These are phyloP conservation scores for Alcedo atthis DNA, from an alignment of 2,797 vertebrate species.

Conservation along the genomic window DNA sequence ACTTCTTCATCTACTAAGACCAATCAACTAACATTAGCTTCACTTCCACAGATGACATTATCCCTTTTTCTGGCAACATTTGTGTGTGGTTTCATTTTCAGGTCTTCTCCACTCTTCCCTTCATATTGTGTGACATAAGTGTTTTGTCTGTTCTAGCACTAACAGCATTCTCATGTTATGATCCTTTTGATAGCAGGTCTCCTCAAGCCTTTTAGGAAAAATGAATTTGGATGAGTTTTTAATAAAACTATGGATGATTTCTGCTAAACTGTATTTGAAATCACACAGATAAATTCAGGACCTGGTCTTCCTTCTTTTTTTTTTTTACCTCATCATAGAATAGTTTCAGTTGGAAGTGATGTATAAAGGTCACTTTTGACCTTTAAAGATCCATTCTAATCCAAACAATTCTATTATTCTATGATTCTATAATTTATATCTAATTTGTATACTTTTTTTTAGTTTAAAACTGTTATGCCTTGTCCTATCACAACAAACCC, in stretches of 20 bases:
- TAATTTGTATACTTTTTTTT: background rate
- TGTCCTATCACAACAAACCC: background rate
- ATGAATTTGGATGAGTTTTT: background rate
- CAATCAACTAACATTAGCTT: background rate
- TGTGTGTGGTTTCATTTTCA: background rate
- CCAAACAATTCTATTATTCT: background rate
- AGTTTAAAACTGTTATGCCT: background rate
- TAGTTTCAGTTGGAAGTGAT: background rate
- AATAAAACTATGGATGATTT: background rate
- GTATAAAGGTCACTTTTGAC: background rate
- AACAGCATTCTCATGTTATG: background rate
- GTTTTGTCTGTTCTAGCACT: background rate
- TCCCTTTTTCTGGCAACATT: background rate
- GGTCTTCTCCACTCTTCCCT: background rate
- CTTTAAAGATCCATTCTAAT: background rate
- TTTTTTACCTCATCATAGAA: background rate
- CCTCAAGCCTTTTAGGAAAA: background rate
- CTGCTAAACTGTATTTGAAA: background rate
- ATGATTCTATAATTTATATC: background rate
- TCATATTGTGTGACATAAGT: background rate
- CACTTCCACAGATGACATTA: background rate
- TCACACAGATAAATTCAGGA: background rate
- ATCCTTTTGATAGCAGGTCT: background rate
- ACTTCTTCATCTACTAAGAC: background rate
- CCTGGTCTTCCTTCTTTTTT: background rate